phyloP scores from a whole-genome alignment of 2,113 vertebrate species.

The Irena cyanogastra region DNA sequence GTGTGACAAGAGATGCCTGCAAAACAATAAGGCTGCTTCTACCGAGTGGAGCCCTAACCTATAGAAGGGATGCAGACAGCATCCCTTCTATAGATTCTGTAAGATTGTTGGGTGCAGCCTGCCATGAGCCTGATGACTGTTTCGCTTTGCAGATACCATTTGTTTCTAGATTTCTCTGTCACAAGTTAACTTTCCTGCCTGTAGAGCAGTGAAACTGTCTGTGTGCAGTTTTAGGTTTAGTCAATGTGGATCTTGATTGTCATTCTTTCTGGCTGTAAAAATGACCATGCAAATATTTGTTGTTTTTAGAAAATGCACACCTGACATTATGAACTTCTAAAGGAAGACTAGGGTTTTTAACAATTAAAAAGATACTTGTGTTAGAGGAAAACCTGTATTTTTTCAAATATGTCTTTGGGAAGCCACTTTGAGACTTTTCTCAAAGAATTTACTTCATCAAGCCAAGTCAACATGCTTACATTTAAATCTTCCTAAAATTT shows the following conservation, averaged over 20 bases:
- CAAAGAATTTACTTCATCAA: background rate
- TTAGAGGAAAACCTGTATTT: background rate
- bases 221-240: background rate
- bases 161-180: background rate
- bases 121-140: background rate
- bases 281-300: background rate
- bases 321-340: background rate
- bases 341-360: background rate
- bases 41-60: background rate
- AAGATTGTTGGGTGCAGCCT: background rate
- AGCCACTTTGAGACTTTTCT: background rate
- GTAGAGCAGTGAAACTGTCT: background rate
- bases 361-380: background rate
- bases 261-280: background rate
- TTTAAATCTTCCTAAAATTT: background rate
- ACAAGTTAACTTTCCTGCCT: background rate
- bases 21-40: background rate
- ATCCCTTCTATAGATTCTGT: background rate
- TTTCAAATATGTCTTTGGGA: background rate
- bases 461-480: background rate
- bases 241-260: background rate
- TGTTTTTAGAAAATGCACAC: background rate
- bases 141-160: background rate
- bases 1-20: background rate
- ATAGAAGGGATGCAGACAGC: background rate